phyloP scores from a whole-genome alignment of 2,113 vertebrate genomes.

The Oceanodroma tethys region DNA sequence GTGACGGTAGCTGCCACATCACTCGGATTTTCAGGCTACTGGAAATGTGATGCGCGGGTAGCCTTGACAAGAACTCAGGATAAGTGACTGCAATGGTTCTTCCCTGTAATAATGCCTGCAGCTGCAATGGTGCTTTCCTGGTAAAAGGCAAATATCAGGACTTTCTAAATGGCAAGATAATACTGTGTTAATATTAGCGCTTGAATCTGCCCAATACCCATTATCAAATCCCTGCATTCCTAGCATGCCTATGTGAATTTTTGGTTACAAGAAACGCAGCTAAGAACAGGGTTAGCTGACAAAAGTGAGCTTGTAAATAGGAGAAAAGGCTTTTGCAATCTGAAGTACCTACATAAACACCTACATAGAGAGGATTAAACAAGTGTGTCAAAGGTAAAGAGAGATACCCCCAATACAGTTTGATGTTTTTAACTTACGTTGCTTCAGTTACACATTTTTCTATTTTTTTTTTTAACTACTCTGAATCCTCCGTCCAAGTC shows the following conservation, averaged over 20 bases:
- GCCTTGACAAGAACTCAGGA: neutral
- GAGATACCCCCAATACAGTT: constrained; percentile 46
- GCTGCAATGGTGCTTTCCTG: constrained; percentile 5
- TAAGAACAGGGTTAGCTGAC: constrained; percentile 57
- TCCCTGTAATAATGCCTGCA: neutral
- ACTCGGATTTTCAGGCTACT: constrained; percentile 50
- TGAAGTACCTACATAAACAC: constrained; percentile 65
- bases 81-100: neutral
- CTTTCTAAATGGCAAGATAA: neutral
- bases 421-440: constrained; percentile 54
- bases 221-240: constrained; percentile 33
- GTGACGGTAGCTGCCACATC: neutral
- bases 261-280: constrained; percentile 74
- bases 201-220: constrained; percentile 9
- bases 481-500: constrained; percentile 27
- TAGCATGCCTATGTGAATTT: constrained; percentile 63
- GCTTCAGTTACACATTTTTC: constrained; percentile 33
- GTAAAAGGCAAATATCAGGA: constrained; percentile 38
- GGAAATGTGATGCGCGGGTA: neutral
- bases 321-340: constrained; percentile 66
- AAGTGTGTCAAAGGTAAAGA: constrained; percentile 65
- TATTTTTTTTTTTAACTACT: neutral
- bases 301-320: constrained; percentile 48
- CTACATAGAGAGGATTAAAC: constrained; percentile 65
- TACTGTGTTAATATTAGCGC: constrained; percentile 5